Evolutionary conservation across 2,888 invertebrate species (phyloP).

Genomic region (Itoplectis maculator): DNA sequence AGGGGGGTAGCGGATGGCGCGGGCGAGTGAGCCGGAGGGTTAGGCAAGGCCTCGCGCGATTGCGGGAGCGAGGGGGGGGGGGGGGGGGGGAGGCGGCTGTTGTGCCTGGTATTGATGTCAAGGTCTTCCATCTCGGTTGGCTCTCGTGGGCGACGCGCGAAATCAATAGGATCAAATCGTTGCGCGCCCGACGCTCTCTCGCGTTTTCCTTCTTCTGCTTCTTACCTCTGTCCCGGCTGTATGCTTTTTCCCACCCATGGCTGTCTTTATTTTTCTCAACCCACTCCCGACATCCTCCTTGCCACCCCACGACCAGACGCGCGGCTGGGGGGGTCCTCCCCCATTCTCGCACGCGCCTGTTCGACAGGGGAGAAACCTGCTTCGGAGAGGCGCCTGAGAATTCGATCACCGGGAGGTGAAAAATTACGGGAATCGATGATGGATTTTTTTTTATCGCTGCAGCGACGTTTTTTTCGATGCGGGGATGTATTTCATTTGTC

Average conservation of each 20-base stretch:
- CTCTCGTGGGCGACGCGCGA: slow-evolving; percentile 81
- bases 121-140: slow-evolving; percentile 81
- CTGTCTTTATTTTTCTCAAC: neutral
- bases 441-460: too few species aligned
- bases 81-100: slow-evolving; percentile 76
- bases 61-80: slow-evolving; percentile 73
- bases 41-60: slow-evolving; percentile 72
- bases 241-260: neutral
- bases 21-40: slow-evolving; percentile 73
- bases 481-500: too few species aligned
- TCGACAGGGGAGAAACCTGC: neutral
- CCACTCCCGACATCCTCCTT: too few species aligned
- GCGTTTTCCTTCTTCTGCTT: slow-evolving; percentile 21
- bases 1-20: slow-evolving; percentile 70
- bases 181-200: slow-evolving; percentile 66
- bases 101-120: slow-evolving; percentile 80
- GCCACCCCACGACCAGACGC: too few species aligned
- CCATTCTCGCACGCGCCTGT: neutral
- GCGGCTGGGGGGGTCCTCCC: neutral
- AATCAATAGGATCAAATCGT: slow-evolving; percentile 82
- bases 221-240: neutral
- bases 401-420: neutral
- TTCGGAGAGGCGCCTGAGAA: too few species aligned
- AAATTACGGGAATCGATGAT: too few species aligned
- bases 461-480: neutral